Base-by-base conservation (phyloP, 2,888 invertebrate genomes). In the Thera obeliscata region DNA sequence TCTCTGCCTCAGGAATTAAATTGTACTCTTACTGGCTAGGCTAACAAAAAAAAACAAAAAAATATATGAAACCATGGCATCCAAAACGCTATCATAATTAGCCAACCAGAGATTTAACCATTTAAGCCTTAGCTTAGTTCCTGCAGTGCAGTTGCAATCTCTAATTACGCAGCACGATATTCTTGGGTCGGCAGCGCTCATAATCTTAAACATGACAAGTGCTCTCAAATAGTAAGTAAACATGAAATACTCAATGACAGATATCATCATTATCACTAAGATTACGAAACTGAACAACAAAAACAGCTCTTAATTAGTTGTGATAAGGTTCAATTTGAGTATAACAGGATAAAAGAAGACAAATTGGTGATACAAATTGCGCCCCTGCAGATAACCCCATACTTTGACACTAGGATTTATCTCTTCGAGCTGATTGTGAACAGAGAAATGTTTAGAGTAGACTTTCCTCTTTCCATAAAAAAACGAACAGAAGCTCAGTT, bases 281-380 rank as follows among this genome's bases (percentile, higher is more conserved):
- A 66, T 64, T 52, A 68, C 65, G 12, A 58, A 49, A 43, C 7
- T 66, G 59, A 41, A 43, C 22, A 12, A 0, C 2, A 2, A 3
- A 6, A 61, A 1, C 38, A 12, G 41, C n/a, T 65, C 33, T 11
- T 48, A 65, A 22, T 2, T 8, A 52, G 12, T 38, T 9, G 6
- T 0, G 4, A 8, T 69, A 69, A 41, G 6, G 50, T 50, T 12
- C 6, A 48, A 49, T 54, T 60, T 64, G 7, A 33, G 3, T 8
- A 12, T 35, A 38, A 36, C 6, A 8, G 33, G 43, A 22, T 50
- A 52, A 33, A 58, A 6, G 54, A 11, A 22, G 49, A 72, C 67
- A 72, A 72, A 66, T 67, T 66, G 59, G 4, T 52, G 65, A 64
- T 67, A 71, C 64, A 64, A 64, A 61, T 69, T 72, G 66, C 70